Percentiles rank a stretch among this genome's conserved stretches.
phyloP scores from a whole-genome alignment of 1,140 invertebrate species.

The Lepidotrigona ventralis region DNA sequence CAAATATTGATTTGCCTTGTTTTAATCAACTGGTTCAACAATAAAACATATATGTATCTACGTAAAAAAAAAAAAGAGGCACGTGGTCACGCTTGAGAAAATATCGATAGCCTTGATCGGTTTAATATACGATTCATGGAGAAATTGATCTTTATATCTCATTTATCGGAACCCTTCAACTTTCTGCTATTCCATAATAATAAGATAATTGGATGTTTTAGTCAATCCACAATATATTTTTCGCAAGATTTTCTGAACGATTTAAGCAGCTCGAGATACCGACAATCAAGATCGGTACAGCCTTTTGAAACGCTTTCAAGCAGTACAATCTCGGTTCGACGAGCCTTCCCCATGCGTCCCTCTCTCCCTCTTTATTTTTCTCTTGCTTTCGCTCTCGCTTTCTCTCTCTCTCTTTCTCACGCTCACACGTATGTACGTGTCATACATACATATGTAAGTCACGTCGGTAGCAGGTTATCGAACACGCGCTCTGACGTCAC shows the following conservation, averaged over 20 bases:
- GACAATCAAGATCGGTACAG: slow-evolving; percentile 52
- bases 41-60: slow-evolving; percentile 23
- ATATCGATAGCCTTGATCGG: slow-evolving; percentile 21
- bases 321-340: slow-evolving; percentile 32
- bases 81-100: slow-evolving; percentile 10
- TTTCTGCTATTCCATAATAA: too few relatives aligned
- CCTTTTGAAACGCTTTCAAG: slow-evolving; percentile 59
- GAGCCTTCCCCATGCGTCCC: slow-evolving; percentile 3
- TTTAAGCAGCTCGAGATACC: slow-evolving; percentile 23
- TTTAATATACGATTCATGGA: slow-evolving; percentile 14
- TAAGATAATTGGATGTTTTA: background rate
- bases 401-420: slow-evolving; percentile 29
- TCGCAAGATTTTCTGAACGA: slow-evolving; percentile 11
- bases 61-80: slow-evolving; percentile 23
- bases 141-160: background rate
- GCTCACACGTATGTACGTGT: slow-evolving; percentile 8
- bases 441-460: slow-evolving; percentile 59
- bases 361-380: background rate
- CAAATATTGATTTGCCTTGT: slow-evolving; percentile 6
- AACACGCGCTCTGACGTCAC: slow-evolving; percentile 77
- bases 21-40: slow-evolving; percentile 16
- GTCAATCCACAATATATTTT: background rate
- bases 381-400: too few relatives aligned
- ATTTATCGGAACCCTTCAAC: background rate
- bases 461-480: slow-evolving; percentile 69